Conservation (phyloP, 2,797 vertebrate species). For the Ficedula albicollis region DNA sequence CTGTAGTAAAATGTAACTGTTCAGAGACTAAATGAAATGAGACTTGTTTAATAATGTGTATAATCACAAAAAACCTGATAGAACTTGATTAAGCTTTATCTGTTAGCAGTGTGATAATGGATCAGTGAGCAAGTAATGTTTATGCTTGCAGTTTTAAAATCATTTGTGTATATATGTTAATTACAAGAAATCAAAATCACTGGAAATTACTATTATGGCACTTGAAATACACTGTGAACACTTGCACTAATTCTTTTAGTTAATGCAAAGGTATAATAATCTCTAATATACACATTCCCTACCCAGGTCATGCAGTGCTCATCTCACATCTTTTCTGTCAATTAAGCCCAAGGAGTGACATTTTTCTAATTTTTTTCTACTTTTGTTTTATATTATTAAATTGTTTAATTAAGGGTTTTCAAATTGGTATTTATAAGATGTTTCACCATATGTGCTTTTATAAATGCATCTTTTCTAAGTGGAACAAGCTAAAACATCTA, state of each 20-base stretch:
- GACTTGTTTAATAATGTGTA: slow-evolving; percentile 60
- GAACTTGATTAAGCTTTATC: slow-evolving; percentile 57
- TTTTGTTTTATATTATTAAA: neutral
- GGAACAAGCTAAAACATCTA: neutral
- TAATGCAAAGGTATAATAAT: slow-evolving; percentile 5
- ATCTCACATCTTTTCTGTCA: neutral
- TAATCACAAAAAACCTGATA: slow-evolving; percentile 51
- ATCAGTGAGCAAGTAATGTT: slow-evolving; percentile 35
- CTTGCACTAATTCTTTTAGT: slow-evolving; percentile 11
- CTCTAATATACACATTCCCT: neutral
- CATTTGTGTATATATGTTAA: slow-evolving; percentile 54
- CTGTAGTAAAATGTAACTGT: slow-evolving; percentile 34
- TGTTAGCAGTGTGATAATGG: slow-evolving; percentile 4
- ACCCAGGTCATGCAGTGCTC: neutral
- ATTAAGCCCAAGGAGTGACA: neutral
- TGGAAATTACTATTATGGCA: slow-evolving; percentile 4
- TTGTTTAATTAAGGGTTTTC: neutral
- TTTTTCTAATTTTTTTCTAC: neutral
- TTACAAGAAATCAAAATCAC: slow-evolving; percentile 52
- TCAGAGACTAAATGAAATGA: slow-evolving; percentile 55
- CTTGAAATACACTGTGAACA: slow-evolving; percentile 22
- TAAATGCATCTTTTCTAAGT: neutral
- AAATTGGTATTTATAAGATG: neutral
- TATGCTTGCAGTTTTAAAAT: slow-evolving; percentile 45
- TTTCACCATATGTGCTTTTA: neutral